Base-by-base conservation (phyloP, 2,888 invertebrate species). In the Rhamphomyia laevipes region DNA sequence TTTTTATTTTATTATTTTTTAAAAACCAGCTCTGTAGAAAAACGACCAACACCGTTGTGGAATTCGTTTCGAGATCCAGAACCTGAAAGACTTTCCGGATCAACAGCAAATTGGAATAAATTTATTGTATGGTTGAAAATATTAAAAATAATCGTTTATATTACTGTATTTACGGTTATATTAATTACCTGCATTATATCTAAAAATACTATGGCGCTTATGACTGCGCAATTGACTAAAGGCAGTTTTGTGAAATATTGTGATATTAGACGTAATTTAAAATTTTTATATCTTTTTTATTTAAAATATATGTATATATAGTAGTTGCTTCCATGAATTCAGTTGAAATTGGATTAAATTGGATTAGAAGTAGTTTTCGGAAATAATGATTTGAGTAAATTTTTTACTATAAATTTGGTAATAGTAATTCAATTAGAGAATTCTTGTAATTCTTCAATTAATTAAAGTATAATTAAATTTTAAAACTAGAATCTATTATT, bases 1-100 rank as follows among this genome's bases (percentile, higher is more conserved):
- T n/a, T n/a, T n/a, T n/a, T n/a, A 7, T 27, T 27, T 7, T 7
- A 6, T 27, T 27, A 7, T 27, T 27, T 27, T 27, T 27, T 27
- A 27, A 27, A 27, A 7, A 27, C n/a, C n/a, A 27, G 23, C 9
- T 6, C 4, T 27, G 2, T 6, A 2, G 7, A 2, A 6, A 7
- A 27, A 27, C 23, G 9, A 40, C 12, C 40, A 12, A 17, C 18
- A 9, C 75, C 78, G 62, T 74, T 80, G 72, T 92, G 91, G 91
- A 84, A 91, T 63, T 75, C 82, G 13, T 91, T 91, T 66, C 76
- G 83, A 60, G 80, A 83, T 58, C 74, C 82, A 11, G 86, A 86
- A 1, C 74, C 81, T 46, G 77, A 80, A 63, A 74, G 76, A 52
- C 77, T 79, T 53, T 77, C 77, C 35, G 83, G 84, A 38, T 86